phyloP scores from a whole-genome alignment of 2,888 invertebrate species.

The Oasisia sp. region DNA sequence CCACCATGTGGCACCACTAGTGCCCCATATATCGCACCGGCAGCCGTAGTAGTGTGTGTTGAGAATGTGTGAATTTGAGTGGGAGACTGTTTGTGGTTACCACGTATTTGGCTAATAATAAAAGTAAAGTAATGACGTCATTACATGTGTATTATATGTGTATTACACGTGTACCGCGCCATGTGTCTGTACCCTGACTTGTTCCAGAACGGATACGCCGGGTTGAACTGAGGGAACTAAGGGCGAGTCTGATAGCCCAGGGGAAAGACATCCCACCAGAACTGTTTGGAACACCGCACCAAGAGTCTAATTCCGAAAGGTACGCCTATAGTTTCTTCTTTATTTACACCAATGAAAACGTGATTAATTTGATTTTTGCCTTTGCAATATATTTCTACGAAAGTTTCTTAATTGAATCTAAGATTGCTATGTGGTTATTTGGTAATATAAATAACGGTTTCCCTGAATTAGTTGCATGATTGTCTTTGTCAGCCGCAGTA shows the following conservation, averaged over 20 bases:
- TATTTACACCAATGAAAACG: not conserved
- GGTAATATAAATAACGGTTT: too few relatives aligned
- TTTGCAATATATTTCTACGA: not conserved
- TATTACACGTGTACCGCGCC: not conserved
- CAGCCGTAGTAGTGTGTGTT: too few relatives aligned
- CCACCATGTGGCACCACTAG: too few relatives aligned
- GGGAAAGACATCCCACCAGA: not conserved
- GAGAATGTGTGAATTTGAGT: too few relatives aligned
- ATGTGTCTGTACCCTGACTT: not conserved
- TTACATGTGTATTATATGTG: not conserved
- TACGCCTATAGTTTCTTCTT: not conserved
- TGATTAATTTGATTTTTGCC: not conserved
- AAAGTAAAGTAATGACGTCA: too few relatives aligned
- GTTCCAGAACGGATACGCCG: not conserved
- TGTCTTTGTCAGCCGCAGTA: too few relatives aligned
- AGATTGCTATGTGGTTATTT: too few relatives aligned
- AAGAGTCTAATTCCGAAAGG: not conserved
- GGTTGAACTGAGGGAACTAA: not conserved
- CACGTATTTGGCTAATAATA: too few relatives aligned
- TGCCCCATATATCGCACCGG: too few relatives aligned
- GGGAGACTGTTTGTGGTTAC: too few relatives aligned
- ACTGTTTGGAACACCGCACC: not conserved
- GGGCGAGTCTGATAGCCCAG: not conserved
- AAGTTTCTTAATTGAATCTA: not conserved
- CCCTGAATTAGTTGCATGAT: too few relatives aligned